Evolutionary conservation across 1,140 invertebrate genomes (phyloP), one percentile per base, ranked within the genome.

Genomic region (Campoletis sonorensis): DNA sequence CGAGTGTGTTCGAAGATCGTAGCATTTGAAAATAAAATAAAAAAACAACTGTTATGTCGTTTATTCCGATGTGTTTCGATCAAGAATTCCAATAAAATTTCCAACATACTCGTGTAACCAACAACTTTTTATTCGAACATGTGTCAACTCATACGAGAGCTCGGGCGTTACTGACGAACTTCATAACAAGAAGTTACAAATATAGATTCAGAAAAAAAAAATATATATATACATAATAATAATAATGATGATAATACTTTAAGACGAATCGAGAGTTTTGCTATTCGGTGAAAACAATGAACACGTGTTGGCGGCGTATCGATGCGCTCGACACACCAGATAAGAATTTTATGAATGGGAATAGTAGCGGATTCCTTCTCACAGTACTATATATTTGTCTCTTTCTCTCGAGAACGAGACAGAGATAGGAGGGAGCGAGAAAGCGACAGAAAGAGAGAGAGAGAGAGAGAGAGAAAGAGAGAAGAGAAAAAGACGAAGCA

Each of bases 261-360:
- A 75, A 58, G 23, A 64, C 33, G 23, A 72, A 64, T 49, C 23
- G 40, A 54, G 23, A 61, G 45, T 40, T 51, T 72, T 21, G 27
- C 70, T 33, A 8, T 4, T 15, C n/a, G 21, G 8, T 27, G 33
- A 27, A 82, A 79, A 82, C 75, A 81, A 81, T 81, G 61, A 80
- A 40, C 72, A 54, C 72, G 45, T 54, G 70, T 45, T 54, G 72
- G 4, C 54, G 49, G 72, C 72, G 21, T 78, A 78, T 78, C 61
- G 54, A 61, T 61, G 76, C 58, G 58, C 58, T 83, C 83, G 79
- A 75, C 84, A 83, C 75, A 54, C n/a, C 64, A 82, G 85, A 86
- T 86, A 87, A 87, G 84, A 85, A 83, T 82, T 88, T 85, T 84
- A 88, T 88, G 85, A 88, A 87, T 87, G 85, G 84, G 85, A 61